Base-by-base conservation (phyloP, 2,797 vertebrate species). In the Phoebastria nigripes region DNA sequence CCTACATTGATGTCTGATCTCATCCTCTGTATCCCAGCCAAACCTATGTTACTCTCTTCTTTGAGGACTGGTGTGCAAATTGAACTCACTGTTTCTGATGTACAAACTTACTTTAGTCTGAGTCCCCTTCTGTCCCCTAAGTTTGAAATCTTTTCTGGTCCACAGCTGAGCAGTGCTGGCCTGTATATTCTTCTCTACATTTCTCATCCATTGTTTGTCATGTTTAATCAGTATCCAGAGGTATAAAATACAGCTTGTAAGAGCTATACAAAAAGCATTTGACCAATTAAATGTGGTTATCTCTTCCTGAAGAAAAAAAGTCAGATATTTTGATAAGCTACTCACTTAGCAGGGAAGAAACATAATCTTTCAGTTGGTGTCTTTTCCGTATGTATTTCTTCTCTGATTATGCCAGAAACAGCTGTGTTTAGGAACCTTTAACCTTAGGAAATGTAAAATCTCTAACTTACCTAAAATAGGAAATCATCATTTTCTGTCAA, bases 371-470 rank as follows among this genome's bases (percentile, higher is more conserved):
- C 25, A 44, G 21, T 89, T 71, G 22, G 11, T 94, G 28, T 87
- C 62, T 67, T 81, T 94, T 81, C 47, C 22, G 19, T 80, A 63
- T 62, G 65, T 61, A 58, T 93, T 92, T 93, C 5, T 76, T 93
- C 54, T 80, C 58, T 72, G 66, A 71, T 94, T 95, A 73, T 67
- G 31, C 41, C 35, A 93, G 80, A 93, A 95, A 81, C 41, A 93
- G 46, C 58, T 92, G 51, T 87, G 44, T 66, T 88, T 79, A 87
- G 77, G 69, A 86, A 81, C 51, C 63, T 90, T 69, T 72, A 78
- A 39, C 74, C 42, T 74, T 56, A 84, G 59, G 55, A 78, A 94
- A 79, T 65, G 16, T 69, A 74, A 86, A 77, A 63, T 80, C 79
- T 80, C 41, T 82, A 78, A 90, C 65, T 71, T 67, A 70, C 11